Base-by-base conservation (phyloP, 1,140 invertebrate genomes). In the Mylabris phalerata region DNA sequence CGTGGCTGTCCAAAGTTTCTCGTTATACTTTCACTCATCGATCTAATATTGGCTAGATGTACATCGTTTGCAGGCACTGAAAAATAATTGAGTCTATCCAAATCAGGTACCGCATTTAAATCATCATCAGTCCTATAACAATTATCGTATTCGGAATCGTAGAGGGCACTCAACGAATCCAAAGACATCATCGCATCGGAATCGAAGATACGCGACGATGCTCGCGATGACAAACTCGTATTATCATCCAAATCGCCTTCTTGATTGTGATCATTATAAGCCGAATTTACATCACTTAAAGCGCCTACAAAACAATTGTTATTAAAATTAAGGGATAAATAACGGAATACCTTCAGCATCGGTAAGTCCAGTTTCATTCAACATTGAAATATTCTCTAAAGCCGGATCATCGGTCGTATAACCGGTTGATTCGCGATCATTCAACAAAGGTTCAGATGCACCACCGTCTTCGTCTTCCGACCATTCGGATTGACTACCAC, bases 391-490 rank as follows among this genome's bases (percentile, higher is more conserved):
- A 75, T 91, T 90, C 72, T 91, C 89, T 6, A 90, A 74, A 10
- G 86, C 87, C 1, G 88, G 87, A 74, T 91, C 89, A 73, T 91
- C 88, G 1, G 87, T 90, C 9, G 86, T 88, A 72, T 90, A 91
- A 1, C 87, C 88, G 2, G 86, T 88, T 42, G 84, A 87, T 72
- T 89, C 86, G 24, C 78, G 69, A 60, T 80, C 80, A 50, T 74
- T 77, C 4, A 80, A 66, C 7, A 79, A 63, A 24, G 78, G 79
- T 57, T 79, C 79, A 0, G 74, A 76, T 4, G 84, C 84, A 47
- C 83, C 84, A 10, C 80, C 82, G 62, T 77, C 78, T 58, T 78
- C 77, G 67, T 86, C 84, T 61, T 86, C 84, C 60, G 84, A 89
- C 88, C 88, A 90, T 70, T 89, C 89, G 26, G 86, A 90, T 65